Evolutionary conservation across 2,113 vertebrate species (phyloP), one percentile per base, ranked within the genome.

Genomic region (Chloropsis hardwickii): DNA sequence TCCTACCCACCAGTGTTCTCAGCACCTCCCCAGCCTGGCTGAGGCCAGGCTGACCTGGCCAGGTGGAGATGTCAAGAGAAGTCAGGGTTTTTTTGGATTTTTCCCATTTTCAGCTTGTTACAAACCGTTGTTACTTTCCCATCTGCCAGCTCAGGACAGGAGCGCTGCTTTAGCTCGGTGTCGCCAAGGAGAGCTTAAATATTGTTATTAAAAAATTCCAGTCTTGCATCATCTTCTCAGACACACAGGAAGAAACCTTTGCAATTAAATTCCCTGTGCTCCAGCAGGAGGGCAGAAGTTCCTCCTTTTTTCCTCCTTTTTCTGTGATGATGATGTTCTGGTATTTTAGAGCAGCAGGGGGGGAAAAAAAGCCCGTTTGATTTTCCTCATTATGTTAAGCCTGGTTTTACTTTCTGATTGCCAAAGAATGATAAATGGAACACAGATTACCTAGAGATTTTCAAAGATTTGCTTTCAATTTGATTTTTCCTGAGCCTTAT

Each of bases 391-490:
- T 60, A 47, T 66, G 58, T 66, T 88, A 85, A 94, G 58, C 76
- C 67, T 70, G 67, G 74, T 77, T 96, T 95, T 90, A 64, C 87
- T 51, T 76, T 73, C 82, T 57, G 60, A 83, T 94, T 91, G 85
- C 71, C 81, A 81, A 93, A 93, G 58, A 53, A 42, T 54, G 71
- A 91, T 80, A 95, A 88, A 91, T 42, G 33, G 74, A 95, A 58
- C 21, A 65, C 74, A 81, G 81, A 87, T 91, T 87, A 80, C 76
- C 76, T 60, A 47, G 64, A 90, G 88, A 80, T 92, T 82, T 85
- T 89, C 85, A 71, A 86, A 92, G 86, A 78, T 94, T 83, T 94
- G 72, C 81, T 86, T 93, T 93, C 79, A 86, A 81, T 82, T 81
- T 87, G 53, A 20, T 91, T 90, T 86, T 94, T 56, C 64, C 92